Percentiles rank a stretch among this genome's conserved stretches.
Evolutionary conservation across 2,113 vertebrate genomes (phyloP).

Genomic region (Brachionichthys hirsutus): DNA sequence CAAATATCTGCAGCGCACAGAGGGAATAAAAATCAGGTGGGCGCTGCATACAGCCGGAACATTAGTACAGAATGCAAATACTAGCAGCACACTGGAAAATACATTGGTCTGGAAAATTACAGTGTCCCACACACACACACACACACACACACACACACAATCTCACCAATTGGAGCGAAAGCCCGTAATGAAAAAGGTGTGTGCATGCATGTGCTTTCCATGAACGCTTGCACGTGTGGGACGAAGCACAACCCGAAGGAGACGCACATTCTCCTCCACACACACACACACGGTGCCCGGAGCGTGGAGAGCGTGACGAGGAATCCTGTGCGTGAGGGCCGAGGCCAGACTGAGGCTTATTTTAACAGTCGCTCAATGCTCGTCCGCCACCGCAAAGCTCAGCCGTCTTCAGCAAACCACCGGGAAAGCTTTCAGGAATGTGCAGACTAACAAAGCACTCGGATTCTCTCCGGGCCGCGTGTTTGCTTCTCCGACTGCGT

Average conservation of each 20-base stretch:
- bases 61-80: constrained; percentile 59
- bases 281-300: constrained; percentile 52
- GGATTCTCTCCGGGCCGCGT: constrained; percentile 9
- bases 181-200: constrained; percentile 64
- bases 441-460: constrained; percentile 59
- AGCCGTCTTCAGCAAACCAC: constrained; percentile 58
- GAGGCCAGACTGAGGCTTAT: constrained; percentile 52
- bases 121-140: constrained; percentile 54
- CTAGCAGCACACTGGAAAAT: constrained; percentile 69
- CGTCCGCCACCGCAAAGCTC: constrained; percentile 44
- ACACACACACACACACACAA: constrained; percentile 38
- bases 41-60: constrained; percentile 33
- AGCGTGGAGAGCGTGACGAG: constrained; percentile 34
- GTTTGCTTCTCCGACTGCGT: constrained; percentile 1
- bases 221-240: constrained; percentile 48
- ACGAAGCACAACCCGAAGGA: constrained; percentile 26
- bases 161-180: constrained; percentile 36
- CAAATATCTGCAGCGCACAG: constrained; percentile 46
- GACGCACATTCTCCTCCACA: constrained; percentile 46
- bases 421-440: constrained; percentile 65
- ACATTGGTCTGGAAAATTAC: constrained; percentile 63
- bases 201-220: constrained; percentile 45
- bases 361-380: constrained; percentile 68
- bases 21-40: constrained; percentile 53
- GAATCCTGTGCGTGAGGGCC: constrained; percentile 26